Evolutionary conservation across 1,140 invertebrate species (phyloP).

Genomic region (Eumaeus atala): DNA sequence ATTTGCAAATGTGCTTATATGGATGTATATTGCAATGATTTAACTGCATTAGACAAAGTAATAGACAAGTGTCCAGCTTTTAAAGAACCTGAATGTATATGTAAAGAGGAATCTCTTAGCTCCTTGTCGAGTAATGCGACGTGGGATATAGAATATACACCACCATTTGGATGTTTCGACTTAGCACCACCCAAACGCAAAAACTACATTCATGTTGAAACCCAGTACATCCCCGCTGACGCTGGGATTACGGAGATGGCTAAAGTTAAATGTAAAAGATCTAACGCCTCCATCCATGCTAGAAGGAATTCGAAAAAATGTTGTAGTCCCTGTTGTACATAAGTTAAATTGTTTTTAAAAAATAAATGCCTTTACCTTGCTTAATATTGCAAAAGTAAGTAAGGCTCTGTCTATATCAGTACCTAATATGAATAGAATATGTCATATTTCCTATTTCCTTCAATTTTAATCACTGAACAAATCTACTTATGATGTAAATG

Average conservation of each 20-base stretch:
- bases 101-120: slow-evolving; percentile 56
- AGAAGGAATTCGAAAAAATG: slow-evolving; percentile 33
- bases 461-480: too few relatives aligned
- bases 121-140: slow-evolving; percentile 64
- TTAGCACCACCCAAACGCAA: slow-evolving; percentile 47
- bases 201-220: slow-evolving; percentile 57
- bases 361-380: background rate
- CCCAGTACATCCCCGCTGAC: slow-evolving; percentile 57
- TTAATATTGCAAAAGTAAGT: background rate
- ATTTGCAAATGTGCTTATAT: slow-evolving; percentile 71
- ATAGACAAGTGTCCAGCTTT: slow-evolving; percentile 64
- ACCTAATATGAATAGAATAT: too few relatives aligned
- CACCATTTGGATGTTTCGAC: slow-evolving; percentile 65
- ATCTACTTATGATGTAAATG: too few relatives aligned
- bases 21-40: slow-evolving; percentile 67
- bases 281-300: slow-evolving; percentile 35
- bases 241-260: slow-evolving; percentile 45
- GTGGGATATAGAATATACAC: slow-evolving; percentile 70
- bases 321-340: slow-evolving; percentile 28
- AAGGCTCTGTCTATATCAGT: too few relatives aligned
- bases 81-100: slow-evolving; percentile 60
- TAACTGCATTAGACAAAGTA: slow-evolving; percentile 61
- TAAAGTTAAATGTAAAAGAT: slow-evolving; percentile 40
- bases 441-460: too few relatives aligned
- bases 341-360: slow-evolving; percentile 12